Evolutionary conservation across 2,888 invertebrate species (phyloP), one percentile per base, ranked within the genome.

Genomic region (Lacanobia wlatinum): DNA sequence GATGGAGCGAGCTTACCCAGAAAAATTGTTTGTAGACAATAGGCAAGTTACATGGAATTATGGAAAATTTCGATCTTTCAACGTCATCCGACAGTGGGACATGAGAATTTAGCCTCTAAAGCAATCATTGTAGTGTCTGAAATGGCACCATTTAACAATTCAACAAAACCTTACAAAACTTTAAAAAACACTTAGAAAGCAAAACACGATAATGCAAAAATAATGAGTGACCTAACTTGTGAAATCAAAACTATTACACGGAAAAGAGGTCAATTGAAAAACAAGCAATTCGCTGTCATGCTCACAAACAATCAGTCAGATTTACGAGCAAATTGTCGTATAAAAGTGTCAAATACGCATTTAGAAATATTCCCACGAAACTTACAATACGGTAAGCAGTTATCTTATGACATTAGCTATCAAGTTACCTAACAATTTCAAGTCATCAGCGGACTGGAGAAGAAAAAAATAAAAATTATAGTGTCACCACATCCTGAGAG

Each of bases 381-480:
- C 60, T 67, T 70, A 84, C 77, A 83, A 81, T 83, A 75, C 70
- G 43, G 75, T 76, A 79, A 68, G 79, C 68, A 77, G 78, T 82
- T 73, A 82, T 66, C 48, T 81, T 76, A 34, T 71, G 68, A 70
- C 70, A 74, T 68, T 85, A 84, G 83, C 80, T 88, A 88, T 90
- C 88, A 72, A 68, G 89, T 91, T 90, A 88, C 89, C 83, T 83
- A 85, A 87, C 83, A 80, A 86, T 87, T 87, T 84, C 65, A 77
- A 80, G 87, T 83, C 85, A 87, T 85, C 86, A 86, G 40, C 59
- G 52, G 60, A 68, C 72, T 68, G 71, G 67, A 73, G 75, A 70
- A 78, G 78, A 76, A 84, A 76, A 79, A 73, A 65, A 77, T 58
- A 76, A 79, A 77, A 72, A 78, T 70, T 73, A 78, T 65, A 74